phyloP scores from a whole-genome alignment of 2,888 invertebrate genomes.

The Fabriciana adippe region DNA sequence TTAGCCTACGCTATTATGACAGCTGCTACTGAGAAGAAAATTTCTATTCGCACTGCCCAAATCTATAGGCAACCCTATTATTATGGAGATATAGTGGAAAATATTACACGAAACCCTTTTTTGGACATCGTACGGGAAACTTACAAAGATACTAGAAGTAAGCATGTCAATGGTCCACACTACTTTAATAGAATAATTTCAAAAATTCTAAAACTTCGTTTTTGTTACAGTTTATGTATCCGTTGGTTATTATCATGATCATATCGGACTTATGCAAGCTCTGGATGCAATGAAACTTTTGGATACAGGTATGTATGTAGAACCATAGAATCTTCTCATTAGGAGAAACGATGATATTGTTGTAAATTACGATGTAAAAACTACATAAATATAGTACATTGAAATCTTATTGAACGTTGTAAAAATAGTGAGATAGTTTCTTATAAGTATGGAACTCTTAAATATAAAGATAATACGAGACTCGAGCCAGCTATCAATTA shows the following conservation, averaged over 20 bases:
- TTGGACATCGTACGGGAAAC: conserved; percentile 91
- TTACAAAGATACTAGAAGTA: conserved; percentile 93
- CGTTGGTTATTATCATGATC: conserved; percentile 94
- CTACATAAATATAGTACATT: too few species aligned
- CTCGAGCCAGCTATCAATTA: conserved; percentile 14
- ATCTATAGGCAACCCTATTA: conserved; percentile 83
- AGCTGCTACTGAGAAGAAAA: conserved; percentile 86
- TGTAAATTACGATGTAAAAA: too few species aligned
- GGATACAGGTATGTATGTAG: conserved; percentile 81
- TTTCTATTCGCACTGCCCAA: conserved; percentile 84
- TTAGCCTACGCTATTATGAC: conserved; percentile 90
- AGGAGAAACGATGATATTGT: too few species aligned
- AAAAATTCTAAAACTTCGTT: not conserved
- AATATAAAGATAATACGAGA: conserved; percentile 13
- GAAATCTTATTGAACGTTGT: too few species aligned
- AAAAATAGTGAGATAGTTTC: not conserved
- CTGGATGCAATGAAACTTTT: conserved; percentile 91
- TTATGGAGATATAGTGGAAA: conserved; percentile 84
- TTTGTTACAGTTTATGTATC: conserved; percentile 92
- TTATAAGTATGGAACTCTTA: conserved; percentile 21
- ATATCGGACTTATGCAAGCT: conserved; percentile 94
- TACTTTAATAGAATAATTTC: not conserved
- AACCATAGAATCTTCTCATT: not conserved
- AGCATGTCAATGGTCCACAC: conserved; percentile 55
- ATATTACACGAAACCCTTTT: conserved; percentile 93